A percentile compares a stretch with the other conserved stretches of the same genome.
Evolutionary conservation across 2,888 invertebrate genomes (phyloP).

Genomic region (Chrysolina oricalcia): DNA sequence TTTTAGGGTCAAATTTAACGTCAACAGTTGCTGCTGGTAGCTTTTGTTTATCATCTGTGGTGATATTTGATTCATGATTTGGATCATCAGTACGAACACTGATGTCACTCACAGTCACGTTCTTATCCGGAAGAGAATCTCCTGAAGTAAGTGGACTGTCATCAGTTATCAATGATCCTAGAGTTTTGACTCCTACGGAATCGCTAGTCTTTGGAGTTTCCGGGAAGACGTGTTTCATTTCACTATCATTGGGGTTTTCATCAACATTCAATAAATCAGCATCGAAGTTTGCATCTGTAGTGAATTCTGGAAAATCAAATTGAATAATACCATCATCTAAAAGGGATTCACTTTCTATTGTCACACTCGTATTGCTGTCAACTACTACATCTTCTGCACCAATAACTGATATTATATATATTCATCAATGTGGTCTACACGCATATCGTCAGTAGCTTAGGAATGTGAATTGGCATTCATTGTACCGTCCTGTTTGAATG

Average conservation of each 20-base stretch:
- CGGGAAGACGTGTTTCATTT: too few species aligned
- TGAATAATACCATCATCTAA: constrained; percentile 18
- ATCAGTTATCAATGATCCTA: too few species aligned
- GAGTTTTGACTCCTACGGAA: too few species aligned
- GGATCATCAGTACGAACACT: too few species aligned
- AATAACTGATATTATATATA: constrained; percentile 4
- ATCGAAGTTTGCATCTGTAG: constrained; percentile 8
- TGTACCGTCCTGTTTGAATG: constrained; percentile 13
- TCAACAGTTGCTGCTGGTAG: constrained; percentile 7
- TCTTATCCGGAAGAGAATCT: too few species aligned
- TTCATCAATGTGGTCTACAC: constrained; percentile 16
- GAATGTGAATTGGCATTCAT: neutral
- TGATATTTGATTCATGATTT: neutral
- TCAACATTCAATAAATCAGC: constrained; percentile 9
- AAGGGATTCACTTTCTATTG: constrained; percentile 4
- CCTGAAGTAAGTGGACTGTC: too few species aligned
- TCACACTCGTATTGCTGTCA: constrained; percentile 3
- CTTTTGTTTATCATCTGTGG: constrained; percentile 11
- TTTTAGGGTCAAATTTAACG: constrained; percentile 8
- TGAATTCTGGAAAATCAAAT: constrained; percentile 17
- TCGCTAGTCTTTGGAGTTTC: too few species aligned
- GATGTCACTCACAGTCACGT: too few species aligned
- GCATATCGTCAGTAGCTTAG: constrained; percentile 11
- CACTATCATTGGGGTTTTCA: neutral
- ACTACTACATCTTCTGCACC: constrained; percentile 13